Conservation (phyloP, 2,888 invertebrate genomes). For the Limenitis camilla region DNA sequence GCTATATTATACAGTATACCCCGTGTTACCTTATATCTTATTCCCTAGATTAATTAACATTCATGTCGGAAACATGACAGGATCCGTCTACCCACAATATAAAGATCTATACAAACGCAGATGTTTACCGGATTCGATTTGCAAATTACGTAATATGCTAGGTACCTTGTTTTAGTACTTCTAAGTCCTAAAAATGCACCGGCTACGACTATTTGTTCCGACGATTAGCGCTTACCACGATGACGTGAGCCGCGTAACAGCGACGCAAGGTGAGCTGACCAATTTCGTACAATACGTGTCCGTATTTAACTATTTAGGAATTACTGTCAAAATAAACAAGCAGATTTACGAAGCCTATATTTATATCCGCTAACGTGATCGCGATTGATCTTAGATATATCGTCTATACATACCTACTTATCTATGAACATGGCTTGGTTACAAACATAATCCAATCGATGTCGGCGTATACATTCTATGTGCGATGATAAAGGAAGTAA, state of each 20-base stretch:
- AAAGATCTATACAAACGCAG: slow-evolving; percentile 6
- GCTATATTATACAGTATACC: too few relatives aligned
- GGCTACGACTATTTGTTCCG: slow-evolving; percentile 42
- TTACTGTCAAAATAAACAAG: slow-evolving; percentile 4
- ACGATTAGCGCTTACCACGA: slow-evolving; percentile 45
- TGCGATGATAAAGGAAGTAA: neutral
- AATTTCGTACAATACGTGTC: slow-evolving; percentile 38
- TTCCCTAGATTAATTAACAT: too few relatives aligned
- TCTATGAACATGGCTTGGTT: slow-evolving; percentile 22
- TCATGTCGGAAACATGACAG: too few relatives aligned
- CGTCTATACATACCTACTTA: slow-evolving; percentile 15
- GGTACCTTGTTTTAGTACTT: slow-evolving; percentile 15
- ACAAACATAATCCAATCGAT: slow-evolving; percentile 21
- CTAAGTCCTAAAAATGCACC: slow-evolving; percentile 27
- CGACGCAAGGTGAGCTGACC: slow-evolving; percentile 49
- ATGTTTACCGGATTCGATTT: slow-evolving; percentile 23
- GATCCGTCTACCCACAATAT: too few relatives aligned
- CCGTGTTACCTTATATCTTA: too few relatives aligned
- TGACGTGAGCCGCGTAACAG: slow-evolving; percentile 49
- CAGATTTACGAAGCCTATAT: neutral
- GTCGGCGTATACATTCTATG: neutral
- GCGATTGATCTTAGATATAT: slow-evolving; percentile 7
- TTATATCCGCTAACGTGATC: slow-evolving; percentile 10
- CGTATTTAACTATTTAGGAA: slow-evolving; percentile 5
- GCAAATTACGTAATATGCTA: slow-evolving; percentile 20